Evolutionary conservation across 2,797 vertebrate genomes (phyloP).

Genomic region (Lates japonicus): DNA sequence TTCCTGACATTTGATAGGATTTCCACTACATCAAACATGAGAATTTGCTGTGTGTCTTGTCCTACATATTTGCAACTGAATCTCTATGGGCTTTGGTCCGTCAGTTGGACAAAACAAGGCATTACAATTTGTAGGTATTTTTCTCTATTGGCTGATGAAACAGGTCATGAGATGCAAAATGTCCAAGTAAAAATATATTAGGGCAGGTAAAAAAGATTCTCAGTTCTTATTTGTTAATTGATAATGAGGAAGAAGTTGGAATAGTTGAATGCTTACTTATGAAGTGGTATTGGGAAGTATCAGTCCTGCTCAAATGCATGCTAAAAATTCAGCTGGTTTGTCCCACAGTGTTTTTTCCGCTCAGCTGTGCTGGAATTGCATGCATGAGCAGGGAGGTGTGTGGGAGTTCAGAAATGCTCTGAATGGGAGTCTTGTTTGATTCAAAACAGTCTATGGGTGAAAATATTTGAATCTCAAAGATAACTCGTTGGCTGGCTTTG

Average conservation of each 20-base stretch:
- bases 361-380: slow-evolving; percentile 17
- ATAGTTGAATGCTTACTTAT: background rate
- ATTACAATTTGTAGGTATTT: too few relatives aligned
- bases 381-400: slow-evolving; percentile 29
- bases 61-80: too few relatives aligned
- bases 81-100: too few relatives aligned
- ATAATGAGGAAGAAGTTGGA: background rate
- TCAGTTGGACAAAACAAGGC: too few relatives aligned
- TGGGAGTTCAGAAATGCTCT: slow-evolving; percentile 36
- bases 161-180: background rate
- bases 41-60: too few relatives aligned
- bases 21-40: too few relatives aligned
- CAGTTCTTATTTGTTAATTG: background rate
- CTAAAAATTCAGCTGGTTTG: background rate
- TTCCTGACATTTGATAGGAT: too few relatives aligned
- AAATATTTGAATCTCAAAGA: slow-evolving; percentile 40
- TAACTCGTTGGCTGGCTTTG: slow-evolving; percentile 13
- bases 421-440: slow-evolving; percentile 53
- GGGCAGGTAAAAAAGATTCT: background rate
- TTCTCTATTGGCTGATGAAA: background rate
- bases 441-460: slow-evolving; percentile 29
- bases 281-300: background rate
- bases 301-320: background rate
- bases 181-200: background rate
- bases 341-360: slow-evolving; percentile 30